These are phyloP conservation scores for Agrochola litura DNA, from an alignment of 2,888 invertebrate genomes.

Conservation along the genomic window DNA sequence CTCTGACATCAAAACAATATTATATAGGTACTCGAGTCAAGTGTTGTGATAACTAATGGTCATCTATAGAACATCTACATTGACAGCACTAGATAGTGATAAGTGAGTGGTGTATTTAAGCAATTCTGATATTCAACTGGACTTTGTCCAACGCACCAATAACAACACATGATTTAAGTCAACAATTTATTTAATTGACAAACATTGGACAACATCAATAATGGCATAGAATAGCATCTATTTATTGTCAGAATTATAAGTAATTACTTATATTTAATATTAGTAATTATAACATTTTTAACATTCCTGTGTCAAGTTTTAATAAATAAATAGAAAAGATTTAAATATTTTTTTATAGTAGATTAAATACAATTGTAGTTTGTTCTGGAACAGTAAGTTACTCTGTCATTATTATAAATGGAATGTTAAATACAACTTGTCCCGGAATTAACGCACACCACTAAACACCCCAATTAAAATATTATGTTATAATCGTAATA, in stretches of 20 bases:
- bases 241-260: slow-evolving; percentile 82
- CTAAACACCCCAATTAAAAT: too few relatives aligned
- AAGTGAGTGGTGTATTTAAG: slow-evolving; percentile 15
- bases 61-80: not conserved
- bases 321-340: too few relatives aligned
- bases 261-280: slow-evolving; percentile 60
- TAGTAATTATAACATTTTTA: slow-evolving; percentile 63
- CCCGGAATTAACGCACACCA: too few relatives aligned
- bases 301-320: slow-evolving; percentile 56
- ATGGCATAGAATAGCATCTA: slow-evolving; percentile 70
- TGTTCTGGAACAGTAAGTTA: slow-evolving; percentile 25
- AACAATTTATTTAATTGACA: slow-evolving; percentile 85
- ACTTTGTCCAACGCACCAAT: slow-evolving; percentile 37
- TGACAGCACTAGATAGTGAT: slow-evolving; percentile 25
- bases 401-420: slow-evolving; percentile 54
- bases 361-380: slow-evolving; percentile 15
- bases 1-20: not conserved
- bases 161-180: slow-evolving; percentile 60
- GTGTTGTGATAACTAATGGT: slow-evolving; percentile 11
- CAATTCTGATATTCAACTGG: slow-evolving; percentile 13
- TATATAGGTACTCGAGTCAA: slow-evolving; percentile 27
- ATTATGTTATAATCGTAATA: too few relatives aligned
- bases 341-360: slow-evolving; percentile 9
- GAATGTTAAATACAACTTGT: slow-evolving; percentile 66
- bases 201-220: slow-evolving; percentile 78